Base-by-base conservation (phyloP, 1,140 invertebrate species). In the Cydia pomonella region DNA sequence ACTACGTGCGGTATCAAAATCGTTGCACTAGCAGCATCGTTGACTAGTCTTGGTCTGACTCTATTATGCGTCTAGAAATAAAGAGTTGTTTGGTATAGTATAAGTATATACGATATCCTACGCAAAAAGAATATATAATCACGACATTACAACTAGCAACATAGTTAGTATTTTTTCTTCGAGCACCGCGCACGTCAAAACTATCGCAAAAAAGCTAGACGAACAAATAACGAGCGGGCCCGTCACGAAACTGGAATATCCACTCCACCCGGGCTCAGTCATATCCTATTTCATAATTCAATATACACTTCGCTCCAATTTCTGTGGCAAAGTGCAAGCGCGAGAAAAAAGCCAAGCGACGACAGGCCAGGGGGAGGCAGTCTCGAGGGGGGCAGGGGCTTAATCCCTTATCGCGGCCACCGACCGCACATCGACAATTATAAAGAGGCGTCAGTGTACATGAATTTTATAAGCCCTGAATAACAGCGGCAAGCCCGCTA, bases 251-350 rank as follows among this genome's bases (percentile, higher is more conserved):
- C n/a, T 44, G 29, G 53, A 66, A 72, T 47, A 38, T 73, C 38
- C 74, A 75, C 74, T 73, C 75, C 73, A 75, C 76, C 75, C 71
- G 73, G 73, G 80, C 76, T 75, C 76, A 79, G 80, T 84, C 82
- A 87, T 84, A 84, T 85, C 83, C 84, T 88, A 86, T 84, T 90
- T 89, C 86, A 90, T 90, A 90, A 90, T 90, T 91, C 86, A 89
- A 89, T 87, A 87, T 83, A 85, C 84, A 83, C 83, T 82, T 73
- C 78, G 77, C 75, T 79, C 80, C 82, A 79, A 63, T 79, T 79
- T 73, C 76, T 69, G 81, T 83, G 79, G 82, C 83, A 84, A 86
- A 90, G 83, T 90, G 88, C 88, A 90, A 87, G 84, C 82, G 82
- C 83, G 84, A 79, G 82, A 89, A 90, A 91, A 91, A 90, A 84